A percentile compares a stretch with the other conserved stretches of the same genome.
phyloP scores from a whole-genome alignment of 2,888 invertebrate species.

The Tethea ocularis region DNA sequence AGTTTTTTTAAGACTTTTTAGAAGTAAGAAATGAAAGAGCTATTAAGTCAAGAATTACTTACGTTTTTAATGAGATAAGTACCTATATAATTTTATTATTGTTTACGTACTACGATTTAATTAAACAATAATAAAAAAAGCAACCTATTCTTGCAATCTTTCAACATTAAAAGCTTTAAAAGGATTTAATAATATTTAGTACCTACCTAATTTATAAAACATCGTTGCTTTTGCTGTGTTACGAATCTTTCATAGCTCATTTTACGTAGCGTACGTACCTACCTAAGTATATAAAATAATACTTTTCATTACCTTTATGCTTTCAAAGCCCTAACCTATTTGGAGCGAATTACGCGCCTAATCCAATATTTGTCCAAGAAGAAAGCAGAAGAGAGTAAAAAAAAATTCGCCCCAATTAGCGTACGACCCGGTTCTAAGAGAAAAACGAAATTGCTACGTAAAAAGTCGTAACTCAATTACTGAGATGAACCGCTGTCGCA shows the following conservation, averaged over 20 bases:
- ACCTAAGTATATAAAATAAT: slow-evolving; percentile 29
- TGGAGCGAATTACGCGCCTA: slow-evolving; percentile 73
- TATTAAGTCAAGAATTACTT: background rate
- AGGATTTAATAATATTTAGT: too few species aligned
- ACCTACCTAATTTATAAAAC: too few species aligned
- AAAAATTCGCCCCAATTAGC: slow-evolving; percentile 76
- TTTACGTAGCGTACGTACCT: background rate
- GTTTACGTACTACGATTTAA: too few species aligned
- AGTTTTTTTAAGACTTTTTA: background rate
- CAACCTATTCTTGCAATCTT: too few species aligned
- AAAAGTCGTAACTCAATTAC: slow-evolving; percentile 84
- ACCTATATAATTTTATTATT: too few species aligned
- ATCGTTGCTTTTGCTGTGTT: too few species aligned
- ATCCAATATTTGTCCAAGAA: slow-evolving; percentile 76
- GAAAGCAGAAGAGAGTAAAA: slow-evolving; percentile 56
- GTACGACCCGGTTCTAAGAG: slow-evolving; percentile 77
- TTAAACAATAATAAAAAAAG: too few species aligned
- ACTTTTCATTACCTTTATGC: slow-evolving; percentile 56
- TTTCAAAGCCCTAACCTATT: slow-evolving; percentile 69
- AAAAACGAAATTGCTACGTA: slow-evolving; percentile 82
- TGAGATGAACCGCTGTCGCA: slow-evolving; percentile 80
- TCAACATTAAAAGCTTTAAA: too few species aligned
- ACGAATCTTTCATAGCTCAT: background rate
- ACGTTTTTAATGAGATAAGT: too few species aligned
- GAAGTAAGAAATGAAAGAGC: background rate